phyloP scores from a whole-genome alignment of 2,888 invertebrate species.

The Crossocerus cetratus region DNA sequence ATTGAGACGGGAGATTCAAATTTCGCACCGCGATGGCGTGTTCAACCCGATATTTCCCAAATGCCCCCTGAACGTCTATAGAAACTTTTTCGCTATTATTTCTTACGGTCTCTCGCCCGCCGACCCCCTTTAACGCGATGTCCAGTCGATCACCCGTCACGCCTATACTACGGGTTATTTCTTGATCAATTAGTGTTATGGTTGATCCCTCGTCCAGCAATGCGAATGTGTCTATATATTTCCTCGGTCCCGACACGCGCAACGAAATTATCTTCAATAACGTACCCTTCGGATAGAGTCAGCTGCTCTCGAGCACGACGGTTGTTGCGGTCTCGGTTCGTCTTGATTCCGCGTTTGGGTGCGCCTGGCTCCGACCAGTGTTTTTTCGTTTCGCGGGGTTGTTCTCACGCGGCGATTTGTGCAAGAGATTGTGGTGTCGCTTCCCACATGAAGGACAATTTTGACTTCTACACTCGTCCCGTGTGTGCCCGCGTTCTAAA shows the following conservation, averaged over 20 bases:
- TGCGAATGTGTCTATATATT: background rate
- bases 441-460: background rate
- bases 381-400: no score
- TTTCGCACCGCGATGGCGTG: background rate
- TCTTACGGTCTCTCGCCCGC: no score
- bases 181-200: background rate
- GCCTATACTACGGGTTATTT: background rate
- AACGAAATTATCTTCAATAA: background rate
- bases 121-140: no score
- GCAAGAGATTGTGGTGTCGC: background rate
- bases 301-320: no score
- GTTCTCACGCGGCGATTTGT: no score
- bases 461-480: background rate
- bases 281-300: no score
- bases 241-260: background rate
- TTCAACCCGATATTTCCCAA: background rate
- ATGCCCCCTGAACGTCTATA: background rate
- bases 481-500: background rate
- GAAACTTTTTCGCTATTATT: background rate
- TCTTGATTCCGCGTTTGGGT: no score
- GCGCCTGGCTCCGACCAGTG: no score
- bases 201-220: constrained; percentile 5
- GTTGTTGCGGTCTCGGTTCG: no score
- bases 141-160: no score
- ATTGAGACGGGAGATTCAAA: background rate